phyloP scores from a whole-genome alignment of 2,888 invertebrate species.

The Buathra laborator region DNA sequence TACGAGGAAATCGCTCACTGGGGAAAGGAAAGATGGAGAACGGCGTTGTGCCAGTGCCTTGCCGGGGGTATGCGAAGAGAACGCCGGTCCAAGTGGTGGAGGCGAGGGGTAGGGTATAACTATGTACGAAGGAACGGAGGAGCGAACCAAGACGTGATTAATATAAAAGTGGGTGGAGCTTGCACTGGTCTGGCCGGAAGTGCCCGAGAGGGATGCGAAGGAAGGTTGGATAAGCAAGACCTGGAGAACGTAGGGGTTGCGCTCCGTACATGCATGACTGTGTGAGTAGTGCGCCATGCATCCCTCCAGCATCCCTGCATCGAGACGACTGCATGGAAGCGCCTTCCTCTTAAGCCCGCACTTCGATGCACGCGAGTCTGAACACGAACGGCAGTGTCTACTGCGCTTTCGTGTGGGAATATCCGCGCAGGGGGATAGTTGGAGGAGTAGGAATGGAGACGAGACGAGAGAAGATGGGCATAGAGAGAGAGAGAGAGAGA shows the following conservation, averaged over 20 bases:
- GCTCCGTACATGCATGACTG: conserved; percentile 70
- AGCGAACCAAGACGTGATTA: conserved; percentile 85
- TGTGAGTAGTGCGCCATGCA: conserved; percentile 65
- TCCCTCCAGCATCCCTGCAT: conserved; percentile 62
- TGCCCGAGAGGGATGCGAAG: conserved; percentile 82
- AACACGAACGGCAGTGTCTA: conserved; percentile 18
- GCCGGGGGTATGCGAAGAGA: conserved; percentile 44
- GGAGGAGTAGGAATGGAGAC: conserved; percentile 11
- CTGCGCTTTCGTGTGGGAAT: conserved; percentile 3
- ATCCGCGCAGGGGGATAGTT: conserved; percentile 5
- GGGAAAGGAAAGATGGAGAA: conserved; percentile 81
- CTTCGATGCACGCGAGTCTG: conserved; percentile 40
- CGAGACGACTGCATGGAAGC: conserved; percentile 38
- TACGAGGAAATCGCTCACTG: conserved; percentile 81
- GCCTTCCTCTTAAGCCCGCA: conserved; percentile 28
- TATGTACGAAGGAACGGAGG: conserved; percentile 74
- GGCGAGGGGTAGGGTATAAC: background rate
- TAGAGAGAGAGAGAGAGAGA: conserved; percentile 24
- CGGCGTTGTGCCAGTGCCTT: conserved; percentile 38
- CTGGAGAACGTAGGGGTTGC: conserved; percentile 79
- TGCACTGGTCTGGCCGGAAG: conserved; percentile 81
- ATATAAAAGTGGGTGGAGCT: conserved; percentile 85
- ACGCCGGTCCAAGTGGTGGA: conserved; percentile 44
- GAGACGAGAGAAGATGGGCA: conserved; percentile 52
- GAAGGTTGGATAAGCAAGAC: conserved; percentile 77